Conservation (phyloP, 2,113 vertebrate species). For the Urocitellus parryii region DNA sequence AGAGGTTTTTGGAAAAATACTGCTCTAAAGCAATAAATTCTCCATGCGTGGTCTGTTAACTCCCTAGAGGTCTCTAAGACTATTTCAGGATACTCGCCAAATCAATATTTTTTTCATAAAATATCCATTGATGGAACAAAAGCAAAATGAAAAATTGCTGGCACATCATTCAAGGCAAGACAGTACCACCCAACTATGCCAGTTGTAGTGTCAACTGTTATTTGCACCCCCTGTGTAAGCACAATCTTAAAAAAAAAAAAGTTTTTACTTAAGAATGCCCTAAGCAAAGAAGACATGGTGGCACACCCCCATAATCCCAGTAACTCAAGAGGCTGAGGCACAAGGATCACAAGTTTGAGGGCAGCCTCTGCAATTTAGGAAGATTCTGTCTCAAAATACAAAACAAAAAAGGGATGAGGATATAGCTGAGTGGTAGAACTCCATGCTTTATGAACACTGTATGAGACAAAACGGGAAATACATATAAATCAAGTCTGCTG, state of each 20-base stretch:
- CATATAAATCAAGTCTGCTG: background rate
- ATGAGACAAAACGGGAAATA: background rate
- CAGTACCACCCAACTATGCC: background rate
- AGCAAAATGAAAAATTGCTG: background rate
- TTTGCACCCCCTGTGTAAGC: background rate
- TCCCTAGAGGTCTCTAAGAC: background rate
- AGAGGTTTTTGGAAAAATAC: slow-evolving; percentile 13
- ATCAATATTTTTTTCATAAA: background rate
- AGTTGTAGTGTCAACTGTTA: background rate
- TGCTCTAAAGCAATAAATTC: background rate
- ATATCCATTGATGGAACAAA: background rate
- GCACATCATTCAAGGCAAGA: background rate
- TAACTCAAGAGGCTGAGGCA: too few relatives aligned
- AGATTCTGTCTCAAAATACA: background rate
- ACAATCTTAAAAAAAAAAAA: background rate
- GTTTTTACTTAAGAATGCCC: background rate
- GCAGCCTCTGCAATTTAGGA: too few relatives aligned
- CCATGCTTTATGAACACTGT: background rate
- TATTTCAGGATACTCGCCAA: background rate
- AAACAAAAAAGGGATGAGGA: background rate
- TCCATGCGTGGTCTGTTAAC: background rate
- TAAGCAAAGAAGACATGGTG: too few relatives aligned
- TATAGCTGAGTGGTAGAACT: too few relatives aligned
- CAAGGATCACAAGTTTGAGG: too few relatives aligned
- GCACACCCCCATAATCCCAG: too few relatives aligned